Percentiles rank a stretch among this genome's conserved stretches.
phyloP scores from a whole-genome alignment of 2,113 vertebrate genomes.

The Anthoscopus minutus region DNA sequence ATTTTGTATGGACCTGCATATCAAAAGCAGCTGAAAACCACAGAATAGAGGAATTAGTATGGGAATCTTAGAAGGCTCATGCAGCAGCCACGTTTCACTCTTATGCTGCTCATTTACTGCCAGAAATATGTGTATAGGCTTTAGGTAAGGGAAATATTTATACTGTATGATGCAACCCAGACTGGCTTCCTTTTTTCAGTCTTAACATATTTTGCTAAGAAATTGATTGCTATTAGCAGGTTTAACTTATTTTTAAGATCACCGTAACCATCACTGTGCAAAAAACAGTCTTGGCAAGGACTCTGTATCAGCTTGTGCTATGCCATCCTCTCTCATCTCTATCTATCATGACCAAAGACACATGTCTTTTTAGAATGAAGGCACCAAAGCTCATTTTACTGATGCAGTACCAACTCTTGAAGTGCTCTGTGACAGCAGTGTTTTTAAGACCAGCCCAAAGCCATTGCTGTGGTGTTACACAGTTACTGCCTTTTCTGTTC shows the following conservation, averaged over 20 bases:
- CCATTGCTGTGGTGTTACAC: not conserved
- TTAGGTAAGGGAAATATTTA: not conserved
- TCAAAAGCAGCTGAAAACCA: not conserved
- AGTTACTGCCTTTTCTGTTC: not conserved
- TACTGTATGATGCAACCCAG: not conserved
- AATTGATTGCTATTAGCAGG: not conserved
- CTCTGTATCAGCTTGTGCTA: not conserved
- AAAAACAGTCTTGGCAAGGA: not conserved
- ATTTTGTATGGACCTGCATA: not conserved
- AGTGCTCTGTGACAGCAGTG: not conserved
- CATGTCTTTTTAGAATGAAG: not conserved
- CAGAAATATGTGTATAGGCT: not conserved
- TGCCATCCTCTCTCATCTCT: not conserved
- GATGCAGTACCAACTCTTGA: not conserved
- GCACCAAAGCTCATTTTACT: not conserved
- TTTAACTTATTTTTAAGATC: not conserved
- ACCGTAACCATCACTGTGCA: not conserved
- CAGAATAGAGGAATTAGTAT: not conserved
- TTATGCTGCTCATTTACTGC: not conserved
- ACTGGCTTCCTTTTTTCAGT: not conserved
- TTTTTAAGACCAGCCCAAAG: not conserved
- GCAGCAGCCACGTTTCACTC: not conserved
- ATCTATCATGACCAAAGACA: not conserved
- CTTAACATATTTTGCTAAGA: not conserved
- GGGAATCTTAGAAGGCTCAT: not conserved